These are phyloP conservation scores for Onychomys leucogaster DNA, from an alignment of 2,797 vertebrate genomes.

Conservation along the genomic window DNA sequence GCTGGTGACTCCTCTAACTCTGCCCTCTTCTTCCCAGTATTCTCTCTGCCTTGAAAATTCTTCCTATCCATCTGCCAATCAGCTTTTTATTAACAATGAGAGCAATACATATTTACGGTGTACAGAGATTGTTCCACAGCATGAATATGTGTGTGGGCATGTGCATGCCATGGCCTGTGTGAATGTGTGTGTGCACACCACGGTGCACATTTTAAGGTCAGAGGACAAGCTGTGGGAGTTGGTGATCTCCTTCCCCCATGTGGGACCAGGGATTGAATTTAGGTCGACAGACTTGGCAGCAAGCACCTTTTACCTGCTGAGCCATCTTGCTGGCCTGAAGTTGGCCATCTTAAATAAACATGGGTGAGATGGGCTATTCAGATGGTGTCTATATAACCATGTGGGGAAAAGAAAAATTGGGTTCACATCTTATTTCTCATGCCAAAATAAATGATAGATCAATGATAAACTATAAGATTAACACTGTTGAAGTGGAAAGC, in stretches of 20 bases:
- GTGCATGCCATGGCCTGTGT: no score
- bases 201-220: background rate
- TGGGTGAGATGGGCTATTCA: background rate
- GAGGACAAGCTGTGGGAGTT: background rate
- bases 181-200: no score
- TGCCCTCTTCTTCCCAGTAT: background rate
- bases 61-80: background rate
- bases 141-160: no score
- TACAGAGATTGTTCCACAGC: background rate
- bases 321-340: background rate
- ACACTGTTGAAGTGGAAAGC: background rate
- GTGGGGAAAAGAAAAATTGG: background rate
- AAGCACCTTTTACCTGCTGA: background rate
- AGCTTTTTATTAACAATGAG: background rate
- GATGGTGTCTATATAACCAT: background rate
- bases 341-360: background rate
- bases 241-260: background rate
- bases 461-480: slow-evolving; percentile 4
- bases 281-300: background rate
- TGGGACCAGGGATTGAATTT: background rate
- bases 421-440: background rate
- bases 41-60: background rate
- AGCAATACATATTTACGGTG: background rate
- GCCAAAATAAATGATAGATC: slow-evolving; percentile 17
- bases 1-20: no score